Conservation (phyloP, 2,888 invertebrate genomes). For the Eueremaeus valkanovi region DNA sequence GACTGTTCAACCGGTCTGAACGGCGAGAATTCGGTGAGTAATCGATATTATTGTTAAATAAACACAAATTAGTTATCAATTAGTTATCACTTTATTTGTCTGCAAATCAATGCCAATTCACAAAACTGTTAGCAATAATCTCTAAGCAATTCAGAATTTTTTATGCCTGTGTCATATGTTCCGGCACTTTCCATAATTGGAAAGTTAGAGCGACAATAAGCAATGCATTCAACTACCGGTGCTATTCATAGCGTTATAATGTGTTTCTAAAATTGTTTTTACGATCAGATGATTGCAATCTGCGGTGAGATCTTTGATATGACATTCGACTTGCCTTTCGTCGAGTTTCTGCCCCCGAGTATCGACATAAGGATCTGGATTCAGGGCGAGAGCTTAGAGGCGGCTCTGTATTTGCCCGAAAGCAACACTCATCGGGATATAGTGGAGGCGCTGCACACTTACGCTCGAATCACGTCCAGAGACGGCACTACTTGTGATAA, state of each 20-base stretch:
- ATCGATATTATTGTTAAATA: no score
- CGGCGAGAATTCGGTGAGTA: slow-evolving; percentile 57
- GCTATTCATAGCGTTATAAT: no score
- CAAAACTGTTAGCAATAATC: no score
- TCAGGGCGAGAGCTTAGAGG: slow-evolving; percentile 88
- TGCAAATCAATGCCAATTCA: no score
- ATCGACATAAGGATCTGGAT: slow-evolving; percentile 87
- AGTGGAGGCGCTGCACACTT: slow-evolving; percentile 76
- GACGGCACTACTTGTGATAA: slow-evolving; percentile 60
- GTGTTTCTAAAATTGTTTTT: no score
- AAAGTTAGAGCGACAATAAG: no score
- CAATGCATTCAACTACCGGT: no score
- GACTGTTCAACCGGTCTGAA: slow-evolving; percentile 77
- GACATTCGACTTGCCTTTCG: slow-evolving; percentile 88
- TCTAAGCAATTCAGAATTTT: no score
- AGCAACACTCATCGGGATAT: slow-evolving; percentile 80
- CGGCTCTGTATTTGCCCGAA: slow-evolving; percentile 84
- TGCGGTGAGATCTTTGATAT: slow-evolving; percentile 90
- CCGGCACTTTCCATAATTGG: no score
- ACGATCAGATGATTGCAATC: slow-evolving; percentile 81
- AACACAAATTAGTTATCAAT: no score
- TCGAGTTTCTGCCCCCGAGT: slow-evolving; percentile 85
- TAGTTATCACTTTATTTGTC: no score
- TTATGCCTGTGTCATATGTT: no score
- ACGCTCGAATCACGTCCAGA: slow-evolving; percentile 61